These are phyloP conservation scores for Anagyrus pseudococci DNA, from an alignment of 2,888 invertebrate genomes.

Conservation along the genomic window DNA sequence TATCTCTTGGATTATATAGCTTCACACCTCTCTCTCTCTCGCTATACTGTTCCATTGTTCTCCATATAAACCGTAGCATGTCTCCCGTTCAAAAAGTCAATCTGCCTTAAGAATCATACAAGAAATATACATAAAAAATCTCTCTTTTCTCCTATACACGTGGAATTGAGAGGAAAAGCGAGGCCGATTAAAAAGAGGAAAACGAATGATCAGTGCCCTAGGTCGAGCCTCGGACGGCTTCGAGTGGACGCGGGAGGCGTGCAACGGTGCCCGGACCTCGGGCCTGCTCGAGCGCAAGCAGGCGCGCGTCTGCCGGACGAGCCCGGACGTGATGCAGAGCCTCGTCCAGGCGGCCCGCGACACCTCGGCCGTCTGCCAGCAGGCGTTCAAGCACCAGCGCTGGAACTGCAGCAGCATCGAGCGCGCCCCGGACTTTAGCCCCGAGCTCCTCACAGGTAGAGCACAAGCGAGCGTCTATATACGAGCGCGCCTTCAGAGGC, in stretches of 20 bases:
- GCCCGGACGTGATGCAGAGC: slow-evolving; percentile 75
- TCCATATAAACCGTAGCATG: too few relatives aligned
- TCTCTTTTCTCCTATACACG: too few relatives aligned
- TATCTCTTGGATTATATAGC: too few relatives aligned
- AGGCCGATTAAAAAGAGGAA: not conserved
- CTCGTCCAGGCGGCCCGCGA: slow-evolving; percentile 76
- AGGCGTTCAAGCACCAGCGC: slow-evolving; percentile 73
- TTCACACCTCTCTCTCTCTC: too few relatives aligned
- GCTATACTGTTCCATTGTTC: too few relatives aligned
- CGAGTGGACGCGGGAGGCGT: slow-evolving; percentile 56
- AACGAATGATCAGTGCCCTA: slow-evolving; percentile 50
- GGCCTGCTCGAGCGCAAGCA: slow-evolving; percentile 70
- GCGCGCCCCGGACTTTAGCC: slow-evolving; percentile 74
- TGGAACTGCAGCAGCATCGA: slow-evolving; percentile 86
- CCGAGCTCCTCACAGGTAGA: slow-evolving; percentile 78
- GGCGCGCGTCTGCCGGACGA: slow-evolving; percentile 71
- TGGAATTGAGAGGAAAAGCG: too few relatives aligned
- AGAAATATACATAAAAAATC: too few relatives aligned
- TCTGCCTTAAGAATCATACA: too few relatives aligned
- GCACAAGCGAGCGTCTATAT: not conserved
- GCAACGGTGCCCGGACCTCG: slow-evolving; percentile 59
- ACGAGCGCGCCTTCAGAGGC: too few relatives aligned
- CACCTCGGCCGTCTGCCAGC: slow-evolving; percentile 74
- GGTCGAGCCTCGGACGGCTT: slow-evolving; percentile 52
- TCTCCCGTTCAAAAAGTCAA: too few relatives aligned